These are phyloP conservation scores for Cnemophilus loriae DNA, from an alignment of 2,113 vertebrate genomes.

Conservation along the genomic window DNA sequence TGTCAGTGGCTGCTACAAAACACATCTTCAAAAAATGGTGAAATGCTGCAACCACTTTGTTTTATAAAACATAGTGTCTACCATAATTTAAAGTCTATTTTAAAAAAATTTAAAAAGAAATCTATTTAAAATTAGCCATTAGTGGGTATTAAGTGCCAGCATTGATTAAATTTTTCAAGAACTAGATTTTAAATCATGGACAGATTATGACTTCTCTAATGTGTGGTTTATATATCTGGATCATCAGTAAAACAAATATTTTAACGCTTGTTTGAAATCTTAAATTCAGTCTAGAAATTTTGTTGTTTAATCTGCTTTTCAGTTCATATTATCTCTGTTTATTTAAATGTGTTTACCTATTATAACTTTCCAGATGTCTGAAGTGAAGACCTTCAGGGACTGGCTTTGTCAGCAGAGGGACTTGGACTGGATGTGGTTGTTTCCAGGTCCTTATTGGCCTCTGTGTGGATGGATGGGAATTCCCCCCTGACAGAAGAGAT, in stretches of 20 bases:
- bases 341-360: neutral
- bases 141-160: neutral
- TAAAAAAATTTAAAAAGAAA: neutral
- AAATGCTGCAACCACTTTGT: neutral
- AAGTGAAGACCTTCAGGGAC: neutral
- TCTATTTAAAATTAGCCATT: neutral
- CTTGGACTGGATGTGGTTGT: accelerated
- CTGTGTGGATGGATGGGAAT: neutral
- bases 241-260: neutral
- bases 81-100: neutral
- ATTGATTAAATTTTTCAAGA: neutral
- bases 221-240: neutral
- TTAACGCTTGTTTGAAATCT: neutral
- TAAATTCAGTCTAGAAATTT: neutral
- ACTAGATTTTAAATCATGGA: slow-evolving; percentile 7
- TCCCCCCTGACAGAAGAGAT: neutral
- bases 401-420: neutral
- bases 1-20: neutral
- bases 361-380: neutral
- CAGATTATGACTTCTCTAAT: neutral
- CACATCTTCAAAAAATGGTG: neutral
- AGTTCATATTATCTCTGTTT: neutral
- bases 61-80: neutral
- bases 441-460: neutral
- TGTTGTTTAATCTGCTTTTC: neutral